Percentiles rank a stretch among this genome's conserved stretches.
Evolutionary conservation across 2,797 vertebrate species (phyloP).

Genomic region (Odontamblyopus rebecca): DNA sequence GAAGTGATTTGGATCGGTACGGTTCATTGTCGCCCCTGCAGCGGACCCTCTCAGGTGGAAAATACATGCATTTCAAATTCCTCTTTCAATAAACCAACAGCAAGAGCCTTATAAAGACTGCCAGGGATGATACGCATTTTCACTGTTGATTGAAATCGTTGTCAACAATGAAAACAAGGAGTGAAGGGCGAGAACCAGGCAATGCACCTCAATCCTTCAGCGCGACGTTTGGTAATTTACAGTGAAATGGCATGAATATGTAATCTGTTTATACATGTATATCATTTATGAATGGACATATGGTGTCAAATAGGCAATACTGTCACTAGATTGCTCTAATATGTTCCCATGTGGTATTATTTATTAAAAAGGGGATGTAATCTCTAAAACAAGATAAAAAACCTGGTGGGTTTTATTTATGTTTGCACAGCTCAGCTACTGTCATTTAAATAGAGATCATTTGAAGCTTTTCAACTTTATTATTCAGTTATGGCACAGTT

Average conservation of each 20-base stretch:
- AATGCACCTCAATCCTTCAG: conserved; percentile 31
- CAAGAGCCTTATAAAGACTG: conserved; percentile 58
- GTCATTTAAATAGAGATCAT: background rate
- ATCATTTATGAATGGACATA: conserved; percentile 20
- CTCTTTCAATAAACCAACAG: conserved; percentile 68
- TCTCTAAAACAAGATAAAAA: background rate
- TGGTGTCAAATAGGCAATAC: conserved; percentile 17
- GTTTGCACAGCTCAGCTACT: background rate
- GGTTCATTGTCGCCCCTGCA: conserved; percentile 54
- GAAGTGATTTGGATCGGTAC: conserved; percentile 65
- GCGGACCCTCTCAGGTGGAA: conserved; percentile 73
- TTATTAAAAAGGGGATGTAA: background rate
- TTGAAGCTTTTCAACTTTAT: background rate
- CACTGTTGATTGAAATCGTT: conserved; percentile 68
- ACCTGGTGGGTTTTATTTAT: background rate
- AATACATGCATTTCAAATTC: conserved; percentile 71
- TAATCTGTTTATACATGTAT: conserved; percentile 22
- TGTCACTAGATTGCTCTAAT: background rate
- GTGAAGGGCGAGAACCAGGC: conserved; percentile 37
- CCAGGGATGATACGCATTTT: conserved; percentile 60
- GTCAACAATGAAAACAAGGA: conserved; percentile 58
- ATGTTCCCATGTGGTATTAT: background rate
- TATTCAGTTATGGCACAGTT: background rate
- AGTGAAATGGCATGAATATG: conserved; percentile 24
- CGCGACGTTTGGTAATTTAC: conserved; percentile 25